Base-by-base conservation (phyloP, 2,113 vertebrate genomes). In the Nycticryphes semicollaris region DNA sequence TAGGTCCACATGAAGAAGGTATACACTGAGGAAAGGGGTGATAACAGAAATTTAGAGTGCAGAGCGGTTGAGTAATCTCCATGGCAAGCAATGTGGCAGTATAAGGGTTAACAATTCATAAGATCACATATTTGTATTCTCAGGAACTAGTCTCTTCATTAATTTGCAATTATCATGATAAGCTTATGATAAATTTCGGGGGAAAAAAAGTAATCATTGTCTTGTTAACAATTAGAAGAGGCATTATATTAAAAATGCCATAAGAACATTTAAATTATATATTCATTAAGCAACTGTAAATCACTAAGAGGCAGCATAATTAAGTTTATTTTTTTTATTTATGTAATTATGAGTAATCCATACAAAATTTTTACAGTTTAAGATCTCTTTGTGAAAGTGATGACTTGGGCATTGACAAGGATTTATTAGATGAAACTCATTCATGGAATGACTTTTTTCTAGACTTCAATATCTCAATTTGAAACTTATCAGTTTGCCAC, bases 401-500 rank as follows among this genome's bases (percentile, higher is more conserved):
- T 59, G 9, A 60, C 35, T 53, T 45, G 39, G 69, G 50, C 43
- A 89, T 56, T 90, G 90, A 51, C 70, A 89, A 89, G 24, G 47
- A 89, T 79, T 80, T 89, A 87, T 87, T 78, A 91, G 50, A 87
- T 82, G 14, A 63, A 92, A 84, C 16, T 93, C 7, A 6, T 82
- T 84, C 24, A 87, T n/a, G 13, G 43, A 86, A 96, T 91, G 12
- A 72, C 27, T 76, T 91, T 90, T 93, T 83, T 15, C 79, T 79
- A 86, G 72, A 43, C 53, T 77, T 83, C 57, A 67, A 24, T 83
- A 83, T 90, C 60, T 90, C 66, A 70, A 68, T 87, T 93, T 77
- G 48, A 93, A 93, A 89, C 37, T 86, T 95, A 90, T 76, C 79
- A 66, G 87, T 91, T 97, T 95, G 39, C 69, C 56, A 93, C 0